These are phyloP conservation scores for Cosmia trapezina DNA, from an alignment of 2,888 invertebrate species.

Conservation along the genomic window DNA sequence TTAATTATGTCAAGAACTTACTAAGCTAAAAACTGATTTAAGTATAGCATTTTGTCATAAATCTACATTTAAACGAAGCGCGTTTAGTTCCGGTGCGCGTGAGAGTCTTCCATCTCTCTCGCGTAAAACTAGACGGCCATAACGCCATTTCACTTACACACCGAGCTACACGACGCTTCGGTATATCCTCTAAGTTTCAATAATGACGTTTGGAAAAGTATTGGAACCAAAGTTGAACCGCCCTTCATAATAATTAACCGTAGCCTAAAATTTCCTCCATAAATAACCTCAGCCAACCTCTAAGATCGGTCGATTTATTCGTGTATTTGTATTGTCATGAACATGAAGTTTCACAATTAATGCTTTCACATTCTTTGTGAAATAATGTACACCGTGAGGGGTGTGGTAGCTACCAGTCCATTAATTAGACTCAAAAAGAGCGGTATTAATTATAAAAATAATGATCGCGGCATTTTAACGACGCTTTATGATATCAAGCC, in stretches of 20 bases:
- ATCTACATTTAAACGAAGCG: too few species aligned
- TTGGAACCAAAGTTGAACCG: too few species aligned
- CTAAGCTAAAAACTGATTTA: too few species aligned
- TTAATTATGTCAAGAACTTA: too few species aligned
- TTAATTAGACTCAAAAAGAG: constrained; percentile 41
- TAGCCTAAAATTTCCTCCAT: neutral
- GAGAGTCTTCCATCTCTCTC: too few species aligned
- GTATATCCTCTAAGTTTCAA: neutral
- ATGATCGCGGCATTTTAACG: constrained; percentile 13
- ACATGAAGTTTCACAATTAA: constrained; percentile 8
- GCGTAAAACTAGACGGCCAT: too few species aligned
- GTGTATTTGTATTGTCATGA: constrained; percentile 13
- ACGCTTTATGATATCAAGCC: constrained; percentile 20
- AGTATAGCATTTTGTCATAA: too few species aligned
- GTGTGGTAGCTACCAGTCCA: constrained; percentile 23
- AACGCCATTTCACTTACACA: too few species aligned
- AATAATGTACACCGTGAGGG: constrained; percentile 2
- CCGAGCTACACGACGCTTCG: too few species aligned
- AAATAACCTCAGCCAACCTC: neutral
- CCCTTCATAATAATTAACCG: neutral
- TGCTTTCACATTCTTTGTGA: neutral
- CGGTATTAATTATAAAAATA: constrained; percentile 35
- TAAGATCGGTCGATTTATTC: constrained; percentile 9
- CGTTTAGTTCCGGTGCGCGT: too few species aligned
- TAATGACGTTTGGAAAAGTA: neutral